A percentile compares a stretch with the other conserved stretches of the same genome.
Conservation (phyloP, 2,888 invertebrate species). For the Aplocera efformata region DNA sequence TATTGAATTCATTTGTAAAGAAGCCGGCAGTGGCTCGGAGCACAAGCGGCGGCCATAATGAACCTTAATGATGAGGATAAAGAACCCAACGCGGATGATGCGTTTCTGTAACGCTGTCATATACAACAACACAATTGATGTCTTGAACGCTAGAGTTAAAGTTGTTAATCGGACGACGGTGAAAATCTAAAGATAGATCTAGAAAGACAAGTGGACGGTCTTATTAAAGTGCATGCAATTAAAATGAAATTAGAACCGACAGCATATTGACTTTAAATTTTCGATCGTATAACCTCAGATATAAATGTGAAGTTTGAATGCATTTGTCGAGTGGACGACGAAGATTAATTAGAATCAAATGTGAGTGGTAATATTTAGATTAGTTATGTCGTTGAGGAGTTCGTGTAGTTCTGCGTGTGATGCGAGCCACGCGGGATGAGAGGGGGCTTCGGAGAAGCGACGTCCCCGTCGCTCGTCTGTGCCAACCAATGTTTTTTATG, state of each 20-base stretch:
- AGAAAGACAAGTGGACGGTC: constrained; percentile 42
- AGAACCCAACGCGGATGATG: constrained; percentile 23
- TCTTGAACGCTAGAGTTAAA: constrained; percentile 1
- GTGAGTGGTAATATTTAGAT: constrained; percentile 23
- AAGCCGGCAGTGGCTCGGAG: neutral
- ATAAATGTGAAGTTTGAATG: constrained; percentile 17
- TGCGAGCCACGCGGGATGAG: constrained; percentile 27
- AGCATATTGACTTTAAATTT: constrained; percentile 3
- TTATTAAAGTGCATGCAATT: constrained; percentile 45
- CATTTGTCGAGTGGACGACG: constrained; percentile 3
- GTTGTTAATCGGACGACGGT: neutral
- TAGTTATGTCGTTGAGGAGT: constrained; percentile 18
- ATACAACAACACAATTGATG: constrained; percentile 5
- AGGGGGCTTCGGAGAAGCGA: constrained; percentile 9
- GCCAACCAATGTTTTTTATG: neutral
- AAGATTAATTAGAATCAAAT: constrained; percentile 26
- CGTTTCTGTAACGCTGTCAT: neutral
- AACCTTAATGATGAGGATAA: constrained; percentile 17
- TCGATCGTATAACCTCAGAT: neutral
- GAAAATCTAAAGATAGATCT: constrained; percentile 23
- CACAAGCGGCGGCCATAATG: constrained; percentile 16
- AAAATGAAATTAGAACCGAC: constrained; percentile 40
- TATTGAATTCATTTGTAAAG: constrained; percentile 7
- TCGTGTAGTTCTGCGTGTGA: constrained; percentile 15
- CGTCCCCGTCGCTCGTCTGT: constrained; percentile 15